Evolutionary conservation across 2,113 vertebrate genomes (phyloP).

Genomic region (Callipepla squamata): DNA sequence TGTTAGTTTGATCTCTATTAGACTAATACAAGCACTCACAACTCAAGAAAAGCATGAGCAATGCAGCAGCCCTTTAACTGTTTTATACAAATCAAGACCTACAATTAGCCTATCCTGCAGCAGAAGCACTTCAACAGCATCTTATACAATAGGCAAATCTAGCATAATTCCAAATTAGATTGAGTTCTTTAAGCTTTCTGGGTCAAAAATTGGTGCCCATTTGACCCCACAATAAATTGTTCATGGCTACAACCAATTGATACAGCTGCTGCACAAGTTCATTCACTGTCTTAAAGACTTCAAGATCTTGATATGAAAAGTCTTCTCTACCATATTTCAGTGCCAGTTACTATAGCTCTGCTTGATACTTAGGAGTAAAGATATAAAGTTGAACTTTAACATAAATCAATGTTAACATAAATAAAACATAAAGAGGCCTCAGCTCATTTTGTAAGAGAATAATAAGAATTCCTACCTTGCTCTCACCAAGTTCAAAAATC

Average conservation of each 20-base stretch:
- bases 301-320: neutral
- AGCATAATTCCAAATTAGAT: neutral
- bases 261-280: neutral
- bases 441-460: neutral
- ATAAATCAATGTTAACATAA: neutral
- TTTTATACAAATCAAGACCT: neutral
- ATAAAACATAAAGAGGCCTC: neutral
- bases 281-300: neutral
- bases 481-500: conserved; percentile 92
- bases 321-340: neutral
- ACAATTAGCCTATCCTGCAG: neutral
- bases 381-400: neutral
- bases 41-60: neutral
- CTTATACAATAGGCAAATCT: neutral
- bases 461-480: conserved; percentile 83
- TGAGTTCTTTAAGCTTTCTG: neutral
- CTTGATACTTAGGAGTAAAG: neutral
- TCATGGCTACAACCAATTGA: neutral
- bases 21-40: neutral
- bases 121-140: neutral
- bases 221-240: neutral
- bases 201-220: neutral
- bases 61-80: neutral
- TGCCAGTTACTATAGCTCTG: neutral
- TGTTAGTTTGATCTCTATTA: neutral